Conservation (phyloP, 2,113 vertebrate genomes). For the Oryzias melastigma region DNA sequence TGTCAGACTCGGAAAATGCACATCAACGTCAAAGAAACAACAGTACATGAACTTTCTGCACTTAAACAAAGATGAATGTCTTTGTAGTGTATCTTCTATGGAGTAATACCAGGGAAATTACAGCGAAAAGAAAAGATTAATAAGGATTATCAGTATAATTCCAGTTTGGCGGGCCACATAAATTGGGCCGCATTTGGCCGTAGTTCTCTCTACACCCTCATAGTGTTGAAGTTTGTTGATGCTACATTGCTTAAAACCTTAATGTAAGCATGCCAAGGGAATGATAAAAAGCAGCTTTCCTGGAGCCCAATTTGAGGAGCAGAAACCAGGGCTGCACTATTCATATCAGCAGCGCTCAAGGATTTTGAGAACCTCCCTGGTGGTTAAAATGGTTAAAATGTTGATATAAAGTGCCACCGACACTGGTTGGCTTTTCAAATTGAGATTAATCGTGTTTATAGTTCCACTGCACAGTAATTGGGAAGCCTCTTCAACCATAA, state of each 20-base stretch:
- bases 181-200: too few species aligned
- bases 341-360: slow-evolving; percentile 40
- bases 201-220: background rate
- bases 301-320: slow-evolving; percentile 17
- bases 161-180: too few species aligned
- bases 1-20: too few species aligned
- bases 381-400: slow-evolving; percentile 17
- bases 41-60: too few species aligned
- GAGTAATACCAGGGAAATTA: too few species aligned
- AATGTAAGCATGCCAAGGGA: slow-evolving; percentile 3
- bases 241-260: background rate
- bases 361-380: slow-evolving; percentile 21
- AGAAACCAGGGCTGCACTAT: slow-evolving; percentile 22
- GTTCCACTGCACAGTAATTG: slow-evolving; percentile 19
- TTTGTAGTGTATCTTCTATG: too few species aligned
- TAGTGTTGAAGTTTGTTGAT: background rate
- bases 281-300: slow-evolving; percentile 30
- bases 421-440: slow-evolving; percentile 36
- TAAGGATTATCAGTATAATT: too few species aligned
- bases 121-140: too few species aligned
- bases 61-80: too few species aligned
- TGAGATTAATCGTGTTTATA: slow-evolving; percentile 58
- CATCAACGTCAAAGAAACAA: too few species aligned
- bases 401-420: slow-evolving; percentile 40
- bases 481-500: slow-evolving; percentile 33